phyloP scores from a whole-genome alignment of 2,888 invertebrate species.

The Yponomeuta sedellus region DNA sequence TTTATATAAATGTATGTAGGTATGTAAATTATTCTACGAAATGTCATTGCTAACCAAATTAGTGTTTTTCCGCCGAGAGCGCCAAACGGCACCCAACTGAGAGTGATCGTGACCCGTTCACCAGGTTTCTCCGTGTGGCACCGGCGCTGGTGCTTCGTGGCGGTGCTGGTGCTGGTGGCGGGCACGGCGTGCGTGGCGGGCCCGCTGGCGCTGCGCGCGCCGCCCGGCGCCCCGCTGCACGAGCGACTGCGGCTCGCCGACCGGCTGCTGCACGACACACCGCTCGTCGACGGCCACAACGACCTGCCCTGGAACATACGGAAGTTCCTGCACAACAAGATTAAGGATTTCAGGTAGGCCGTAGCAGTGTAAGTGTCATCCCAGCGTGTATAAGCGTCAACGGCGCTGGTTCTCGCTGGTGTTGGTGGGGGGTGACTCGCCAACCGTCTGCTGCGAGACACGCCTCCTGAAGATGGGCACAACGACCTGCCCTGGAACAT shows the following conservation, averaged over 20 bases:
- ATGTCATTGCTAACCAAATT: no score
- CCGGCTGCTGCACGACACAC: slow-evolving; percentile 84
- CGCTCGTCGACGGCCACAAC: slow-evolving; percentile 91
- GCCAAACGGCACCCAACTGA: no score
- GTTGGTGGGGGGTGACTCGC: slow-evolving; percentile 85
- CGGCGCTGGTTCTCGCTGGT: slow-evolving; percentile 87
- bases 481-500: slow-evolving; percentile 92
- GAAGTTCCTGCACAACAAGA: slow-evolving; percentile 91
- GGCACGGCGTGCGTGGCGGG: slow-evolving; percentile 89
- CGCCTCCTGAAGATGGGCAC: slow-evolving; percentile 90
- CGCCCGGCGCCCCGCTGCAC: slow-evolving; percentile 85
- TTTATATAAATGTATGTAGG: no score
- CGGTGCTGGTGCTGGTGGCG: slow-evolving; percentile 84
- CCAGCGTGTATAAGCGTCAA: slow-evolving; percentile 65
- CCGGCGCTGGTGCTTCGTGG: slow-evolving; percentile 86
- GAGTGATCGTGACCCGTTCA: background rate
- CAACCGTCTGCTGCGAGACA: slow-evolving; percentile 83
- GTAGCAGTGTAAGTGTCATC: background rate
- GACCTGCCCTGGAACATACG: slow-evolving; percentile 94
- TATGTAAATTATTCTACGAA: no score
- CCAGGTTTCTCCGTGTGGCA: slow-evolving; percentile 65
- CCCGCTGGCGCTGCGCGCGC: slow-evolving; percentile 85
- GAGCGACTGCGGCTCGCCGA: slow-evolving; percentile 85
- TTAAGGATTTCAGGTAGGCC: slow-evolving; percentile 85
- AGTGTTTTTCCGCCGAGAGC: no score